A percentile compares a stretch with the other conserved stretches of the same genome.
phyloP scores from a whole-genome alignment of 1,140 invertebrate species.

The Orchesella cincta region DNA sequence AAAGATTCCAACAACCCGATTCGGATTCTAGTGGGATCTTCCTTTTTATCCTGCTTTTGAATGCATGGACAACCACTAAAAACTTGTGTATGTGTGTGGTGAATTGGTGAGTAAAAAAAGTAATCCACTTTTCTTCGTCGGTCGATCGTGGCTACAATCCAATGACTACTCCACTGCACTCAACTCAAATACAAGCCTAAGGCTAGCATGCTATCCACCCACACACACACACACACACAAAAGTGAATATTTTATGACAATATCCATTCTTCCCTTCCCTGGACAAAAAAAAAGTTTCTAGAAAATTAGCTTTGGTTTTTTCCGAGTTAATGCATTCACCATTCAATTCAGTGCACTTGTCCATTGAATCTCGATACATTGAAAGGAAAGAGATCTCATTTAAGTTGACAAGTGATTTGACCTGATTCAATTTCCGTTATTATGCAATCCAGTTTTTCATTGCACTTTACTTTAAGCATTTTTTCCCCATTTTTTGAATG shows the following conservation, averaged over 20 bases:
- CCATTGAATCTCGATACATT: not conserved
- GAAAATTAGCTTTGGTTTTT: not conserved
- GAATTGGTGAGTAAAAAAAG: not conserved
- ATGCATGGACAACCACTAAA: not conserved
- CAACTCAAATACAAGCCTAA: no score
- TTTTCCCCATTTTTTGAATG: no score
- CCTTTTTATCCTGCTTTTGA: not conserved
- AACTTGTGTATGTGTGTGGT: not conserved
- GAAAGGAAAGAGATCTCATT: not conserved
- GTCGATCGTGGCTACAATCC: no score
- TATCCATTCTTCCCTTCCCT: not conserved
- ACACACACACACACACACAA: not conserved
- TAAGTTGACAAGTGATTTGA: not conserved
- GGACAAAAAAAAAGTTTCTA: not conserved
- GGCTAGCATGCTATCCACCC: no score
- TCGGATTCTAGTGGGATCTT: no score
- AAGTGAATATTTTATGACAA: not conserved
- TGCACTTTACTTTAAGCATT: no score
- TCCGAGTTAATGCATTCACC: not conserved
- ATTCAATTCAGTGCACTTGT: not conserved
- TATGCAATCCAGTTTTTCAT: not conserved
- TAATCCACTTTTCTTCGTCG: conserved; percentile 9
- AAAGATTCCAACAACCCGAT: no score
- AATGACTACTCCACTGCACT: no score
- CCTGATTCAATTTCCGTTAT: not conserved